Base-by-base conservation (phyloP, 1,140 invertebrate genomes). In the Berghia stephanieae region DNA sequence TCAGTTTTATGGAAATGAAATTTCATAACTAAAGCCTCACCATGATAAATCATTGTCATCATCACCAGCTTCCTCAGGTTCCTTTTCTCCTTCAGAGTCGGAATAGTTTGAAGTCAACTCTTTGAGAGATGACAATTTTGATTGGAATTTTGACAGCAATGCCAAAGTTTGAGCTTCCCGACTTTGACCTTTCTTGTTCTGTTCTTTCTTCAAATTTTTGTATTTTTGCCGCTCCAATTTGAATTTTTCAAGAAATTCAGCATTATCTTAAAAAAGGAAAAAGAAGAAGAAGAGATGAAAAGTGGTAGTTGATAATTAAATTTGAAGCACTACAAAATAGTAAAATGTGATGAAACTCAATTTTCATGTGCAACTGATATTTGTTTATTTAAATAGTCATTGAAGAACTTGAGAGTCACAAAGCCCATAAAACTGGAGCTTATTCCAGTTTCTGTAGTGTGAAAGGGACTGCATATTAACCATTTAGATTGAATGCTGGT, bases 131-230 rank as follows among this genome's bases (percentile, higher is more conserved):
- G 92, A 90, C 36, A 98, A 88, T 89, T 95, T 96, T 3, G 90
- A 92, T 86, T 94, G 93, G 85, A 99, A 98, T 88, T 95, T 95
- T 0, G 92, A 92, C 52, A 98, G 88, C 38, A 98, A 85, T 44
- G 93, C 90, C 60, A 96, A 88, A 0, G 96, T 97, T 57, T 89
- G 82, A 6, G 84, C 86, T 82, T 92, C 91, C 31, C 92, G 81
- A 43, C 85, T 85, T 42, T 86, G 77, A 27, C 89, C 86, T 70
- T 86, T 95, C 81, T 93, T 93, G 3, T 93, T 91, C 66, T 94
- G 85, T 80, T 92, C 90, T 78, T 92, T 90, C 84, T 93, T 90
- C 52, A 82, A 72, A 18, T 85, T 75, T 69, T 92, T 94, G 88
- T 96, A 97, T 82, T 94, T 94, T 80, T 94, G 91, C 83, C 94